Conservation (phyloP, 2,113 vertebrate genomes). For the Corythornis vintsioides region DNA sequence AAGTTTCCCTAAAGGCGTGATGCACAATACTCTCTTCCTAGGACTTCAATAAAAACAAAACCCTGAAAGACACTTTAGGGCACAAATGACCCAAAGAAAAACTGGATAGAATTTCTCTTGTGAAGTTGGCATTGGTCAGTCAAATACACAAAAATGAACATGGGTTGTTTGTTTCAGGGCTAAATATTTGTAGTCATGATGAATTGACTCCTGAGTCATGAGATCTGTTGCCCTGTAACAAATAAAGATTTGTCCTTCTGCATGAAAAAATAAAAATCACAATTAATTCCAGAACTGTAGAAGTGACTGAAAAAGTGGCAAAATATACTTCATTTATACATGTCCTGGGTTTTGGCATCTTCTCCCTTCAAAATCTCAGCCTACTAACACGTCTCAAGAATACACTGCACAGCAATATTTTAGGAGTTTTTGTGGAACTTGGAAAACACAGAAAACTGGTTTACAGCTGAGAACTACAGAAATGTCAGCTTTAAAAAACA, state of each 20-base stretch:
- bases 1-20: neutral
- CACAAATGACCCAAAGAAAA: neutral
- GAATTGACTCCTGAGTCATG: constrained; percentile 38
- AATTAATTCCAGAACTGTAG: constrained; percentile 26
- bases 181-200: constrained; percentile 37
- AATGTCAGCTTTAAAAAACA: constrained; percentile 32
- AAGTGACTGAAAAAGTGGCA: neutral
- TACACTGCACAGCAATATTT: neutral
- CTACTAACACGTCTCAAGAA: neutral
- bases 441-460: neutral
- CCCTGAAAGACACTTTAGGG: neutral
- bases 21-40: neutral
- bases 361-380: neutral
- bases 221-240: constrained; percentile 9
- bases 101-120: neutral
- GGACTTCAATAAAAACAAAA: neutral
- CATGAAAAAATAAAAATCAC: neutral
- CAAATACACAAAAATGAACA: neutral
- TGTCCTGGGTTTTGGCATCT: constrained; percentile 22
- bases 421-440: constrained; percentile 1
- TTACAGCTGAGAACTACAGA: neutral
- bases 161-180: constrained; percentile 21
- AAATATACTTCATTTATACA: constrained; percentile 24
- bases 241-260: constrained; percentile 34
- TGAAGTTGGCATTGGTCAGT: neutral